Base-by-base conservation (phyloP, 2,888 invertebrate species). In the Drosophila niveifrons region DNA sequence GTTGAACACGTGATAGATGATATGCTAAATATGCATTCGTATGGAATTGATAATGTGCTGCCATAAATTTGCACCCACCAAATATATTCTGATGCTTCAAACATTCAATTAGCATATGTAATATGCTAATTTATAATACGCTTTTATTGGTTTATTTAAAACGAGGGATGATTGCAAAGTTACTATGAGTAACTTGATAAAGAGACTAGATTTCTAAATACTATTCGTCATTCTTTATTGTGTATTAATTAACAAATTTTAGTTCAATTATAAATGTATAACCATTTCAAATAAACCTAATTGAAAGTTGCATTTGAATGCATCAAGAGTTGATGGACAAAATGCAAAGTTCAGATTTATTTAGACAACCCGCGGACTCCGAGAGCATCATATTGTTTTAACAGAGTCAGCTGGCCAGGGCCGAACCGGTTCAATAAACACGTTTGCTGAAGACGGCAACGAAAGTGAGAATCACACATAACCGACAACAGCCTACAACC, bases 381-480 rank as follows among this genome's bases (percentile, higher is more conserved):
- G 52, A 39, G 52, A 48, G 52, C 61, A 34, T 68, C 48, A 31
- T 18, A 46, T 31, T 53, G 59, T 48, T 59, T 29, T 50, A 70
- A 70, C 55, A 71, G 53, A 66, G 65, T 66, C 74, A 73, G 74
- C 78, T 76, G 65, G 78, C 78, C 75, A 77, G 78, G 78, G 68
- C 61, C 74, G 58, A 48, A 76, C 76, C 76, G 78, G 76, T 78
- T 78, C 52, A 66, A 52, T 56, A 78, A 66, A 75, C 71, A 75
- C 61, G 75, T 66, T 68, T 46, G 36, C 17, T 18, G 41, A 65
- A 59, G 57, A 56, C 51, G 53, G 28, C 55, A 76, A 77, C 74
- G 82, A 83, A 83, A 83, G 82, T 87, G 82, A 83, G 82, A 83
- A 83, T 69, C 55, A 34, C 66, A 34, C 23, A 44, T 31, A 23